Evolutionary conservation across 2,888 invertebrate genomes (phyloP).

Genomic region (Epirrita christyi): DNA sequence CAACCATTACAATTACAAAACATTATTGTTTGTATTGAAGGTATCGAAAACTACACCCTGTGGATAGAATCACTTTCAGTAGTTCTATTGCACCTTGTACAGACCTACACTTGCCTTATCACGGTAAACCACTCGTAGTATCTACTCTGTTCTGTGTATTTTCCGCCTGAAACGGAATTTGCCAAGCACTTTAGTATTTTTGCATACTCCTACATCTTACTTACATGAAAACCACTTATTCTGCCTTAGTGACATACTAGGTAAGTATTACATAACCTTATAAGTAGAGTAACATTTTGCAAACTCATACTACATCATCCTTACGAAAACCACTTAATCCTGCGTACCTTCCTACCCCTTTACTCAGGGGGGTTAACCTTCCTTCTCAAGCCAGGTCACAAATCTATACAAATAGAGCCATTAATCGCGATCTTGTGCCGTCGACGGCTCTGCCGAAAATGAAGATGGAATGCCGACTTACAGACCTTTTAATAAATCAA

Average conservation of each 20-base stretch:
- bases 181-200: neutral
- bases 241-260: neutral
- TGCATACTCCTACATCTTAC: neutral
- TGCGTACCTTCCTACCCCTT: conserved; percentile 16
- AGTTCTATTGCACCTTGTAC: too few relatives aligned
- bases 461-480: conserved; percentile 53
- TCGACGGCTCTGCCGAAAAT: conserved; percentile 49
- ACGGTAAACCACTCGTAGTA: too few relatives aligned
- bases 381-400: conserved; percentile 36
- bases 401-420: conserved; percentile 60
- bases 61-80: too few relatives aligned
- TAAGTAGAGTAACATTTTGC: conserved; percentile 19
- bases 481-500: conserved; percentile 51
- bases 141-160: too few relatives aligned
- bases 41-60: too few relatives aligned
- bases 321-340: conserved; percentile 26
- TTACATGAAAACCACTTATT: neutral
- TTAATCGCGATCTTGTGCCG: conserved; percentile 47
- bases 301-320: conserved; percentile 16
- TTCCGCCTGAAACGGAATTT: too few relatives aligned
- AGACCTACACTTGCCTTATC: too few relatives aligned
- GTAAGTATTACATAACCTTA: conserved; percentile 7
- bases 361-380: conserved; percentile 9
- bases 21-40: too few relatives aligned
- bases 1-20: too few relatives aligned